These are phyloP conservation scores for Drosophila triauraria DNA, from an alignment of 1,140 invertebrate species.

Conservation along the genomic window DNA sequence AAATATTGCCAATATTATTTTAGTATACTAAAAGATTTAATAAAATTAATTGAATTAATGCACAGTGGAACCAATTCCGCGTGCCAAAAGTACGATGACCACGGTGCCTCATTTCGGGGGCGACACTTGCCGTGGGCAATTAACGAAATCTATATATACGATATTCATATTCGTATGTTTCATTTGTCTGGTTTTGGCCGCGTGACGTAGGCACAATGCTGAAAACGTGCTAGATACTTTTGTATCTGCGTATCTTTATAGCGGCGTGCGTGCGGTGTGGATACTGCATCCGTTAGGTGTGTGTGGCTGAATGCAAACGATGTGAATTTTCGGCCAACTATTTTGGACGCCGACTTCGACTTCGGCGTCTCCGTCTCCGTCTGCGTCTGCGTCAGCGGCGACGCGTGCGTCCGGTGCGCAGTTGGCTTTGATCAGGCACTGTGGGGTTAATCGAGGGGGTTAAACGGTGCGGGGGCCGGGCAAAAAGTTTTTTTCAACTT, in stretches of 20 bases:
- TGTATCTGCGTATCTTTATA: constrained; percentile 48
- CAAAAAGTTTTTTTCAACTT: constrained; percentile 57
- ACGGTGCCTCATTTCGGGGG: constrained; percentile 49
- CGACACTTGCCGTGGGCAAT: constrained; percentile 72
- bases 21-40: neutral
- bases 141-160: constrained; percentile 61
- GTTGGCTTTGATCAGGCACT: constrained; percentile 72
- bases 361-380: constrained; percentile 1
- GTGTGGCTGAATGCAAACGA: constrained; percentile 78
- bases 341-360: constrained; percentile 43
- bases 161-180: constrained; percentile 45
- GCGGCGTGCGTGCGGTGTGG: constrained; percentile 44
- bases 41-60: neutral
- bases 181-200: constrained; percentile 68
- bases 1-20: too few relatives aligned
- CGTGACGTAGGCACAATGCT: constrained; percentile 70
- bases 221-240: constrained; percentile 74
- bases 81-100: constrained; percentile 1
- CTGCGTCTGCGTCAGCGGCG: constrained; percentile 28
- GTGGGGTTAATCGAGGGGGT: constrained; percentile 6
- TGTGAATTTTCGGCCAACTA: constrained; percentile 68
- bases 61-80: constrained; percentile 22
- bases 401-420: constrained; percentile 77
- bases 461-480: neutral
- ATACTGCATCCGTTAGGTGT: constrained; percentile 81